A percentile compares a stretch with the other conserved stretches of the same genome.
phyloP scores from a whole-genome alignment of 2,113 vertebrate species.

The Gavia stellata region DNA sequence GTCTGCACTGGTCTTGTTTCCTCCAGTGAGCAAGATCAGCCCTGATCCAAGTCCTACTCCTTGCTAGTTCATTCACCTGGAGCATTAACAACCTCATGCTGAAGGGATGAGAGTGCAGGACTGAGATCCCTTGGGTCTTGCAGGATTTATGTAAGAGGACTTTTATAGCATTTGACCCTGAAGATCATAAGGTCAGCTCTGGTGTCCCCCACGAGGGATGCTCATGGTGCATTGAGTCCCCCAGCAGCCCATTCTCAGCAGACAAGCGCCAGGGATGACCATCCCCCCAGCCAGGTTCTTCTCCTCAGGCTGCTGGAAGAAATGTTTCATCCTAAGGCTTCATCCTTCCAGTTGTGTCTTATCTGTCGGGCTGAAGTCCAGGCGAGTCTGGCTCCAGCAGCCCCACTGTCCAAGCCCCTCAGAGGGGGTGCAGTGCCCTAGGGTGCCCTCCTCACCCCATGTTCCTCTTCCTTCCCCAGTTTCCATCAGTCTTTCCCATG shows the following conservation, averaged over 20 bases:
- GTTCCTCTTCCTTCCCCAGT: background rate
- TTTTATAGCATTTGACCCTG: background rate
- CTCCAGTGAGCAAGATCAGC: background rate
- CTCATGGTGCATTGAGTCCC: background rate
- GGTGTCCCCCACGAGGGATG: background rate
- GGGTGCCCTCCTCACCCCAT: background rate
- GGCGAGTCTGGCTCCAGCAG: background rate
- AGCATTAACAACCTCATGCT: background rate
- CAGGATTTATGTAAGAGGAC: background rate
- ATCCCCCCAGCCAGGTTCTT: background rate
- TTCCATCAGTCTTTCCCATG: background rate
- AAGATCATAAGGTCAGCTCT: background rate
- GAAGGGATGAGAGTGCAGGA: background rate
- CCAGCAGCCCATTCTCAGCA: background rate
- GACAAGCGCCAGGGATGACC: background rate
- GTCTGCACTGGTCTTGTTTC: background rate
- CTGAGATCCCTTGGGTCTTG: accelerated
- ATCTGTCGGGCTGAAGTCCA: background rate
- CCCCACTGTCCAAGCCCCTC: background rate
- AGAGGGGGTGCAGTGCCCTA: background rate
- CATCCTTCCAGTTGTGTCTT: background rate
- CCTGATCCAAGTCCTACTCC: background rate
- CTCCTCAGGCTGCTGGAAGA: background rate
- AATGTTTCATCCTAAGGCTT: background rate
- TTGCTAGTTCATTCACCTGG: background rate